Base-by-base conservation (phyloP, 2,113 vertebrate genomes). In the Paramormyrops kingsleyae region DNA sequence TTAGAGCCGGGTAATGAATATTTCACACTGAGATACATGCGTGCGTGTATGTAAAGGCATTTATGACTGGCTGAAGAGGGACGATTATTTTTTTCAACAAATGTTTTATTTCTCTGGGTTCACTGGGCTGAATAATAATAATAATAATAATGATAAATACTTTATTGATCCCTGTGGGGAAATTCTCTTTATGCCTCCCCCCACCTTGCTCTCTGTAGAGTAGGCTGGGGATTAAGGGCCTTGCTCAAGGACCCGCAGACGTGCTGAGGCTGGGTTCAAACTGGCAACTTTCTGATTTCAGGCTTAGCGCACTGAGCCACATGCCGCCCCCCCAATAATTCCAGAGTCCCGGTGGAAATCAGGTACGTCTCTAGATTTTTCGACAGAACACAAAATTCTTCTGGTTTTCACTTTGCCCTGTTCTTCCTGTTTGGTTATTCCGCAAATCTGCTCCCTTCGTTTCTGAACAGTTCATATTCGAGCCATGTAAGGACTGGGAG, bases 11-110 rank as follows among this genome's bases (percentile, higher is more conserved):
- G 9, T 35, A 80, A 90, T 88, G 49, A 62, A 46, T 7, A 62
- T 62, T 62, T 83, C 74, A 49, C 52, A 83, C 90, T 62, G 91
- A 90, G 90, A 87, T 53, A 87, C 87, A 52, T 77, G 27, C 24
- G 59, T 92, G 90, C 83, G 87, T 86, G 53, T 80, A 21, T 83
- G 39, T 59, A 31, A 46, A 44, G 52, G 13, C 19, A 44, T 44
- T 39, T 83, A 83, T 89, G 21, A 13, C 19, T 53, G 27, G 86
- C 15, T 2, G 31, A 87, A 87, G 47, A 49, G 47, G n/a, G 24
- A 9, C 4, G 24, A 88, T 59, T 47, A 21, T 56, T 53, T 83
- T 56, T 62, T 53, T 10, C 6, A 15, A 53, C 8, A 88, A 83
- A 62, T 50, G 83, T 88, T 88, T 70, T 59, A 56, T 66, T 50